These are phyloP conservation scores for Caligus rogercresseyi DNA, from an alignment of 1,140 invertebrate species.

Conservation along the genomic window DNA sequence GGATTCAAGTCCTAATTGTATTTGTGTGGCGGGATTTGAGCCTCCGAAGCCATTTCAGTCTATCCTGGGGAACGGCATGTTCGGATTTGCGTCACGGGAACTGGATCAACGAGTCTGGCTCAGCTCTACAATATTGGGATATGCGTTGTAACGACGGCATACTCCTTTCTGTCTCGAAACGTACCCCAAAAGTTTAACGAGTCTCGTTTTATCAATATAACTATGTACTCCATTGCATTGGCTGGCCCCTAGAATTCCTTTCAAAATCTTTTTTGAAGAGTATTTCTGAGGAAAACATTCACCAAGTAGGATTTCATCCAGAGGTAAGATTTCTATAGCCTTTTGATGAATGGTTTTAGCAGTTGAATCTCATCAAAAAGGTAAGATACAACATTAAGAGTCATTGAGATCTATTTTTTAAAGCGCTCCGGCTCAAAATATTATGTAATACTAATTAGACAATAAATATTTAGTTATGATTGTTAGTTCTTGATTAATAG, in stretches of 20 bases:
- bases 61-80: constrained; percentile 10
- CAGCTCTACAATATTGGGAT: neutral
- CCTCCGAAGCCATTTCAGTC: neutral
- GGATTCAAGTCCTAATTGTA: neutral
- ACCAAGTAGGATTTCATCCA: neutral
- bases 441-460: too few relatives aligned
- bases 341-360: too few relatives aligned
- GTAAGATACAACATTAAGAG: neutral
- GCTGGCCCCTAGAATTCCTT: neutral
- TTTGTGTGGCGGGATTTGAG: neutral
- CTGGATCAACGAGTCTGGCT: neutral
- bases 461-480: too few relatives aligned
- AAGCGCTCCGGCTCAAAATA: too few relatives aligned
- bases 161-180: neutral
- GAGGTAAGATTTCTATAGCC: neutral
- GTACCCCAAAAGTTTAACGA: constrained; percentile 10
- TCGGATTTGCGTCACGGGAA: neutral
- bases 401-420: too few relatives aligned
- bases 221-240: constrained; percentile 12
- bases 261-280: neutral
- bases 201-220: neutral
- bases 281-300: neutral
- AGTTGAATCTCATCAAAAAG: too few relatives aligned
- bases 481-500: too few relatives aligned
- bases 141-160: neutral